Evolutionary conservation across 2,888 invertebrate species (phyloP), one percentile per base, ranked within the genome.

Genomic region (Sipha maydis): DNA sequence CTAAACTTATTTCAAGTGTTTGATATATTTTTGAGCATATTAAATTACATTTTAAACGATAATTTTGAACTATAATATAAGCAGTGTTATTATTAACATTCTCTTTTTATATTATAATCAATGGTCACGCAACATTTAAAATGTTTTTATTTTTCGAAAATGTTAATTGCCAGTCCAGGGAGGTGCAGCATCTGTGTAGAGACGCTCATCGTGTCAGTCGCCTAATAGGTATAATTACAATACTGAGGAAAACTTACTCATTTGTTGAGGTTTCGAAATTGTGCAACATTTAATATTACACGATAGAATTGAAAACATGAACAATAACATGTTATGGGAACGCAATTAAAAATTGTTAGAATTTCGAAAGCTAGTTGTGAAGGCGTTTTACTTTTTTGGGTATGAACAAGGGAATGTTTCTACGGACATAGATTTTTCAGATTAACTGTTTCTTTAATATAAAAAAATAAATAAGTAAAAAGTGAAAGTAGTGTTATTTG

Each of bases 91-190:
- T 77, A 85, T 28, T 41, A 69, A 85, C 77, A 78, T 85, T 85
- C 85, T 85, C 85, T 78, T 85, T 78, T 78, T 48, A 61, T 34
- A 75, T 75, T 82, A 82, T 75, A 75, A 88, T 67, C 80, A 11
- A 67, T 61, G n/a, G 80, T 88, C 88, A 88, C 82, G 82, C 80
- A 80, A 88, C 82, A 69, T 85, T 85, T 69, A 75, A 88, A 88
- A 80, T 73, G 54, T 79, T 17, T 75, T 71, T 48, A 71, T 85
- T 79, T 48, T 48, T 14, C 38, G 48, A 78, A 85, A 78, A 85
- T 78, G 85, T 78, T 85, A 85, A 85, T 85, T 85, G 78, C 77
- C n/a, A 5, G 85, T 85, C 48, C 69, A 85, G 54, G 77, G 85
- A 69, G 77, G 67, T 19, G 61, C 34, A 83, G 67, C 67, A 77